phyloP scores from a whole-genome alignment of 2,113 vertebrate species.

The Aspidoscelis tigris region DNA sequence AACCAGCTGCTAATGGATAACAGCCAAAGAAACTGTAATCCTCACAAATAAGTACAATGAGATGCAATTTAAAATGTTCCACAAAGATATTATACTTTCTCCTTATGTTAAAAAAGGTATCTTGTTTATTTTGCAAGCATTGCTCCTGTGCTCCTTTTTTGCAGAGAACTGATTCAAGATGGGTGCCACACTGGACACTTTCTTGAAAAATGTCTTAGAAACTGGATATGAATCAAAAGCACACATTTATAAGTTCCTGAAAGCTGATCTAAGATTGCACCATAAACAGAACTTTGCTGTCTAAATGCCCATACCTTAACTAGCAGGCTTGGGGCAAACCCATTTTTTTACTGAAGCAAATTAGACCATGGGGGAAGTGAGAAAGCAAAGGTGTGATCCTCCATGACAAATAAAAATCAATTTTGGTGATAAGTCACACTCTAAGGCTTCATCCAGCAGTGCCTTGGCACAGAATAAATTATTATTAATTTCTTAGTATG shows the following conservation, averaged over 20 bases:
- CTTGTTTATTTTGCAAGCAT: constrained; percentile 14
- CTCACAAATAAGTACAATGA: not conserved
- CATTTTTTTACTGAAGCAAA: not conserved
- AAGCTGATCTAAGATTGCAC: constrained; percentile 2
- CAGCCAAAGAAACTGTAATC: not conserved
- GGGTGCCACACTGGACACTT: not conserved
- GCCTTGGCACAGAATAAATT: not conserved
- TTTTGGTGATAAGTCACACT: constrained; percentile 3
- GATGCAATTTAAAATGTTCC: constrained; percentile 15
- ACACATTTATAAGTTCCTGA: constrained; percentile 1
- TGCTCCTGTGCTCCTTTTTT: constrained; percentile 8
- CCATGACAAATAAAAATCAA: constrained; percentile 10
- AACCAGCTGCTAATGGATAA: not conserved
- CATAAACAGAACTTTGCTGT: not conserved
- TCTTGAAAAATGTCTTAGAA: not conserved
- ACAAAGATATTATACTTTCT: not conserved
- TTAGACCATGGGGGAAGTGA: not conserved
- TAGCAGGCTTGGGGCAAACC: constrained; percentile 4
- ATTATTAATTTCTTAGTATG: not conserved
- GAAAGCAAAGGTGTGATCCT: not conserved
- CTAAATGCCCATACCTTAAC: not conserved
- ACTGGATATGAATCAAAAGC: not conserved
- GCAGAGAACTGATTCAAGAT: not conserved
- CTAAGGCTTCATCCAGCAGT: not conserved
- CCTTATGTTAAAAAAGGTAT: not conserved